Evolutionary conservation across 2,113 vertebrate species (phyloP), one percentile per base, ranked within the genome.

Genomic region (Lipotes vexillifer): DNA sequence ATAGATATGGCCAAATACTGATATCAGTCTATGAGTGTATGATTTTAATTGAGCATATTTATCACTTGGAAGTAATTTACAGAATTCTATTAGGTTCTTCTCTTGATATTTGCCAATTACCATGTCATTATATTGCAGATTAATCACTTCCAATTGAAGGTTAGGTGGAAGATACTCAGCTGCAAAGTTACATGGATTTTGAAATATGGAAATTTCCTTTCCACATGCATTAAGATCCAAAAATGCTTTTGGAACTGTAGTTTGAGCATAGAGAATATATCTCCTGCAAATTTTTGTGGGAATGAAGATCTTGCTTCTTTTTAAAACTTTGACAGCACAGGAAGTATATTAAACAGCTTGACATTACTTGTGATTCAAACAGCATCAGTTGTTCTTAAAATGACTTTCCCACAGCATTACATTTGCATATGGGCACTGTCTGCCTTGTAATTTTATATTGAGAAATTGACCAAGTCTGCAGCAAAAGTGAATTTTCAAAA

Each of bases 181-280:
- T 72, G 49, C 52, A 88, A 88, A 82, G n/a, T 82, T 81, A 90
- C 93, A 86, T 92, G 14, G 41, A 85, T 85, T 97, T 96, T 94
- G 68, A 96, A 95, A 41, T 66, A 63, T 90, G 74, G 20, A 89
- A 90, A 95, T 95, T 92, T 96, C 52, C 69, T 95, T 95, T 93
- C 61, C 25, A 93, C 38, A 87, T 95, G 12, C 88, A 52, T 7
- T 44, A 8, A 93, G 52, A 92, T 92, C 21, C 41, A 41, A 87
- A 85, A 96, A 85, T 65, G 13, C 49, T 82, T 5, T 82, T 91
- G 33, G 44, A 86, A 63, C 25, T 92, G 14, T 33, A 86, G 55
- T 74, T 66, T 66, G 57, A 92, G 10, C 46, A 59, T 85, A 33
- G 38, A 89, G 92, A 95, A 81, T 80, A 59, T 29, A 86, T 61